Percentiles rank a stretch among this genome's conserved stretches.
Evolutionary conservation across 2,888 invertebrate species (phyloP).

Genomic region (Thymelicus sylvestris): DNA sequence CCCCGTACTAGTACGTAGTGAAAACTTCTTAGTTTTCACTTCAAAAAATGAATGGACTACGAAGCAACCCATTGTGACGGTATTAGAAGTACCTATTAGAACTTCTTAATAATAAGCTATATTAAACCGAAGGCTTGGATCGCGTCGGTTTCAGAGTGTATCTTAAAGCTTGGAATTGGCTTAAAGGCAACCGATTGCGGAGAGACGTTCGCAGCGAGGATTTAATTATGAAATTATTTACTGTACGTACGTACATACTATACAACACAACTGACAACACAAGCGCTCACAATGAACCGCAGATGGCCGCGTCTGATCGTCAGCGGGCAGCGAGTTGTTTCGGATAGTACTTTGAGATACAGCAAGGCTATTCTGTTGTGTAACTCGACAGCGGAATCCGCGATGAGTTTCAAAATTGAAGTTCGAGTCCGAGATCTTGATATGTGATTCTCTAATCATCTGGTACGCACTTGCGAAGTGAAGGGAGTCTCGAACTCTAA

Average conservation of each 20-base stretch:
- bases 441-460: too few species aligned
- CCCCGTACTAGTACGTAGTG: too few species aligned
- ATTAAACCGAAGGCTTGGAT: background rate
- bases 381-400: too few species aligned
- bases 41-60: too few species aligned
- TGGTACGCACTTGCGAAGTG: too few species aligned
- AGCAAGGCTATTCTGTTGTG: too few species aligned
- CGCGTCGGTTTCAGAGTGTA: background rate
- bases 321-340: background rate
- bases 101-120: background rate
- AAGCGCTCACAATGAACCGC: slow-evolving; percentile 9
- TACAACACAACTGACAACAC: slow-evolving; percentile 17
- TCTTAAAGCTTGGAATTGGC: slow-evolving; percentile 45
- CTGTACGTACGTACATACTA: slow-evolving; percentile 21
- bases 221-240: slow-evolving; percentile 67
- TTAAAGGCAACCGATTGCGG: slow-evolving; percentile 53
- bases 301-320: background rate
- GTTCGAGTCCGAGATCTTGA: too few species aligned
- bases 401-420: too few species aligned
- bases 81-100: background rate
- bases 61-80: background rate
- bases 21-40: too few species aligned
- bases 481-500: too few species aligned
- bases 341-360: background rate
- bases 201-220: slow-evolving; percentile 47